Base-by-base conservation (phyloP, 2,797 vertebrate species). In the Sarcoramphus papa region DNA sequence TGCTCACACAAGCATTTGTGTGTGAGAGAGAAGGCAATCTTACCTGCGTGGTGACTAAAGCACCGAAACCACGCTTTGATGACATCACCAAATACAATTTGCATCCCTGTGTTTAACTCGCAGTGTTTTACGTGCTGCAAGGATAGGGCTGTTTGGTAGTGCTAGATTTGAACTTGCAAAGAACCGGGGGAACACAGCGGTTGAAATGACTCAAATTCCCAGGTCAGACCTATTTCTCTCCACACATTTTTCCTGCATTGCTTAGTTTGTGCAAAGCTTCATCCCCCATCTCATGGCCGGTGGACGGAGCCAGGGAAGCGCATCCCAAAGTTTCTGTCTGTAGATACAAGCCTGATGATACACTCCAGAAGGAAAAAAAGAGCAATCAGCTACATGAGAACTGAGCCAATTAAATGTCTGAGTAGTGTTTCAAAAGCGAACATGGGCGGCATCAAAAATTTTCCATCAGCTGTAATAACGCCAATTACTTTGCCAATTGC, bases 401-500 rank as follows among this genome's bases (percentile, higher is more conserved):
- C 87, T 12, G 37, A 97, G 96, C 96, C 98, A 98, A 98, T 98
- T 98, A 98, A 98, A 97, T 83, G 81, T 95, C 94, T 97, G 94
- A 96, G 92, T 95, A 96, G 96, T 92, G 93, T 98, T 98, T 98
- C 53, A 14, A 97, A 97, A 97, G 90, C 12, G 74, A 97, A 92
- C 97, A 97, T 53, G 96, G 97, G 92, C 56, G 4, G 97, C 97
- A 98, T 98, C 96, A 97, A 95, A 98, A 98, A 97, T 97, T 97
- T 97, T 97, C 98, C 97, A 98, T 98, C 98, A 98, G 97, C 97
- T 97, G 95, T 97, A 98, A 97, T 97, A 98, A 97, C 0, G 31
- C 96, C 97, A 98, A 98, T 98, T 98, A 98, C 97, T 98, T 97
- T 97, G 97, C 97, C 97, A 97, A 84, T 98, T 97, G 97, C 95